These are phyloP conservation scores for Acipenser transmontanus DNA, from an alignment of 2,797 vertebrate genomes.

Conservation along the genomic window DNA sequence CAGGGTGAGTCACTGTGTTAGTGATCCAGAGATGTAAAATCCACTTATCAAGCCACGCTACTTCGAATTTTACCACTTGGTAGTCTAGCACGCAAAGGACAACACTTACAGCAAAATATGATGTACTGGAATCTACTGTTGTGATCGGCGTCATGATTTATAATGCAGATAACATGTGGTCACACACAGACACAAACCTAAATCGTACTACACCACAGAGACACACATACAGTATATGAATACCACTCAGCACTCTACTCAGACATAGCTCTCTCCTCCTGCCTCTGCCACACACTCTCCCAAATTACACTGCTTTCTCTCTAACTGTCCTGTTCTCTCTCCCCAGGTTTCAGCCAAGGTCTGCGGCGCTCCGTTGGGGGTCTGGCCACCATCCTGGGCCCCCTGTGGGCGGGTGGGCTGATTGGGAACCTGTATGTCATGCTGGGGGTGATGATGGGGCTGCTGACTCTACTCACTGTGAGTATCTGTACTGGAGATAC, in stretches of 20 bases:
- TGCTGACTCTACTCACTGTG: conserved; percentile 66
- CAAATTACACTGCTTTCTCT: conserved; percentile 16
- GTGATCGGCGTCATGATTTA: no score
- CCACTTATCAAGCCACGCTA: no score
- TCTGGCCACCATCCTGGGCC: conserved; percentile 72
- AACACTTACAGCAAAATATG: no score
- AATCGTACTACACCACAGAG: no score
- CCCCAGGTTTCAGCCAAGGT: conserved; percentile 69
- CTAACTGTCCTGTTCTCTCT: neutral
- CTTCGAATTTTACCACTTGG: no score
- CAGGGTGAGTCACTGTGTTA: conserved; percentile 56
- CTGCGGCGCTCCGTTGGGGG: conserved; percentile 72
- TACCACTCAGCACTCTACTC: no score
- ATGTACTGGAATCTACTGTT: no score
- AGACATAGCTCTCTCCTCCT: neutral
- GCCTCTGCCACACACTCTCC: neutral
- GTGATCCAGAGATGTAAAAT: no score
- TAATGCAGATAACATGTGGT: no score
- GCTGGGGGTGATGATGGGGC: conserved; percentile 71
- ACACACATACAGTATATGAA: no score
- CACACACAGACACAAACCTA: no score
- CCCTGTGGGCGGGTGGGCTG: conserved; percentile 74
- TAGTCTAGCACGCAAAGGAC: no score
- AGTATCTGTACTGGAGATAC: conserved; percentile 21
- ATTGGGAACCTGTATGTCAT: conserved; percentile 67